Evolutionary conservation across 2,888 invertebrate species (phyloP), one percentile per base, ranked within the genome.

Genomic region (Lasioglossum morio): DNA sequence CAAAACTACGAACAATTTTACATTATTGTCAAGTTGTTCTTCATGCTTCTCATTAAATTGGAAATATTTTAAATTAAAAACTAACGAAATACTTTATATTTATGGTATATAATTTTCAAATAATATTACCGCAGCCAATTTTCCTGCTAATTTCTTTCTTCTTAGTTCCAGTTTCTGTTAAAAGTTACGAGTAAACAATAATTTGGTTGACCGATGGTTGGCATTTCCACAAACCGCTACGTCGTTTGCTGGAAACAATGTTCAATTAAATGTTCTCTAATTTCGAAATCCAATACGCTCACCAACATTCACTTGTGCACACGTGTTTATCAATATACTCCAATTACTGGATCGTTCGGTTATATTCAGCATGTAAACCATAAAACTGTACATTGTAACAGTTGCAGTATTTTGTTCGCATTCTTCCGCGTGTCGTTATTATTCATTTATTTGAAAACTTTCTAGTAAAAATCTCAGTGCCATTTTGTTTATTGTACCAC

Each of bases 261-360:
- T 88, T 72, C 78, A 53, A 81, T 72, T 80, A 84, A 89, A 84
- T 81, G 79, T 84, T 82, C 84, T 79, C 66, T 76, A 80, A 74
- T 66, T 74, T 66, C 63, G 77, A 70, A 82, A 87, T 85, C 85
- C 80, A 82, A 82, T 85, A 79, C 69, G 14, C 27, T 66, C 46
- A 63, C 37, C 78, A 81, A 48, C 79, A 79, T 84, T 84, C 87
- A 83, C 86, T 84, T 78, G 69, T 73, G 77, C 60, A 69, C 69
- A 69, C 72, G 60, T 88, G 86, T 85, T 86, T 88, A 66, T 66
- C 66, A 66, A 66, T 66, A 66, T 66, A 76, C 30, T 66, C 34
- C 43, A 81, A 81, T 87, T 79, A 83, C 72, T 80, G 74, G 46
- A 3, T 43, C 46, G 30, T 12, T 16, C 46, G 40, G 23, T 60